Base-by-base conservation (phyloP, 1,140 invertebrate species). In the Delia radicum region DNA sequence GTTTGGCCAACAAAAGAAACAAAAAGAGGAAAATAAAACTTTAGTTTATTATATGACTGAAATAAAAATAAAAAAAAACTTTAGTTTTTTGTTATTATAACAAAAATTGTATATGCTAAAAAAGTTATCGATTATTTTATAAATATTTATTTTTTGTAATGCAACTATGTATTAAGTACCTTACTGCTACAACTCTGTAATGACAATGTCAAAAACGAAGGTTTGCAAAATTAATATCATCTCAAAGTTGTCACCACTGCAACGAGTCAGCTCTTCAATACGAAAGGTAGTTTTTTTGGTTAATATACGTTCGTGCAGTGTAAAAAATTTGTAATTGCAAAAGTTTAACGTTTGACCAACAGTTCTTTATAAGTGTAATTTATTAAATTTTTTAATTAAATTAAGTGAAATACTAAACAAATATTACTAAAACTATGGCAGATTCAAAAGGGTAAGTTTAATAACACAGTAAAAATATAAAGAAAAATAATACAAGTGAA, bases 391-490 rank as follows among this genome's bases (percentile, higher is more conserved):
- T 55, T 55, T 37, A n/a, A n/a, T 69, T 24, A 69, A 69, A 18
- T n/a, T 33, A 69, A 69, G 29, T 37, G 8, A 69, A 33, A 10
- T 10, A 28, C 27, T 65, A 18, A 33, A 69, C 29, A 21, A 37
- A 69, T 33, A 37, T 37, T 33, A 69, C 29, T 37, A 48, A 55
- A 65, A 74, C 21, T 15, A 76, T 76, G 75, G 75, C 75, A 31
- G 75, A 76, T 65, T 76, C 75, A 31, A 76, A 76, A 37, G 71
- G 75, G 75, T 76, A 21, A 76, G 75, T 76, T 2, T 24, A 69
- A 13, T 21, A 27, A 37, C 31, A 18, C 1, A 2, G 42, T 29
- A 27, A 55, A 31, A 37, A 3, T 26, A 2, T 5, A 73, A 26
- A 26, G 24, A 27, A 72, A n/a, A 26, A 48, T 55, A 27, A n/a